These are phyloP conservation scores for Setipinna tenuifilis DNA, from an alignment of 2,797 vertebrate genomes.

Conservation along the genomic window DNA sequence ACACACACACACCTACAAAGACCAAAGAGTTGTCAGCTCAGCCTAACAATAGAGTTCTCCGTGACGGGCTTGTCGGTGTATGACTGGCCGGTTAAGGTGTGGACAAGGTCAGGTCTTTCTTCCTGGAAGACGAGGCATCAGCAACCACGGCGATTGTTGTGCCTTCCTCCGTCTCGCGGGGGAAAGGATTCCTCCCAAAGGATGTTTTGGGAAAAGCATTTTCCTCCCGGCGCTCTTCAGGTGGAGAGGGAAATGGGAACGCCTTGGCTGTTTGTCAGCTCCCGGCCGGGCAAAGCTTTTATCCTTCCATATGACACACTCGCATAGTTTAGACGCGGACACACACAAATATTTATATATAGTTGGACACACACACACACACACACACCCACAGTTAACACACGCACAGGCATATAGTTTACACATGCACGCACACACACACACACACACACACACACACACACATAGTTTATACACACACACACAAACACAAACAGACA, in stretches of 20 bases:
- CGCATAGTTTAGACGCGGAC: background rate
- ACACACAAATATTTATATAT: background rate
- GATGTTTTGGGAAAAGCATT: conserved; percentile 55
- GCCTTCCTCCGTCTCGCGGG: conserved; percentile 16
- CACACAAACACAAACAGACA: background rate
- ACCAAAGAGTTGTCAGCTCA: conserved; percentile 20
- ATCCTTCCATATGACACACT: background rate
- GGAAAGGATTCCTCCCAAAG: conserved; percentile 59
- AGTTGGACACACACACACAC: background rate
- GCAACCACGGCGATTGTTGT: conserved; percentile 46
- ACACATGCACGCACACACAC: background rate
- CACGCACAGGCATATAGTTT: background rate
- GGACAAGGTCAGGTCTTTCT: conserved; percentile 51
- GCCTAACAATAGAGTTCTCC: background rate
- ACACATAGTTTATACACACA: background rate
- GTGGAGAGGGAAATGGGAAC: conserved; percentile 23
- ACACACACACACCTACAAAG: conserved; percentile 10
- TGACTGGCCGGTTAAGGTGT: conserved; percentile 45
- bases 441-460: background rate
- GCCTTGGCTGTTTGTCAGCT: background rate
- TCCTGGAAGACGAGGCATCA: conserved; percentile 47
- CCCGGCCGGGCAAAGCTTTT: background rate
- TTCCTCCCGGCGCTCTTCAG: conserved; percentile 43
- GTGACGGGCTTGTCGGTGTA: conserved; percentile 23
- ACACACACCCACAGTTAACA: background rate